These are phyloP conservation scores for Crossaster papposus DNA, from an alignment of 53 echinoderm and acorn worm genomes.

Conservation along the genomic window DNA sequence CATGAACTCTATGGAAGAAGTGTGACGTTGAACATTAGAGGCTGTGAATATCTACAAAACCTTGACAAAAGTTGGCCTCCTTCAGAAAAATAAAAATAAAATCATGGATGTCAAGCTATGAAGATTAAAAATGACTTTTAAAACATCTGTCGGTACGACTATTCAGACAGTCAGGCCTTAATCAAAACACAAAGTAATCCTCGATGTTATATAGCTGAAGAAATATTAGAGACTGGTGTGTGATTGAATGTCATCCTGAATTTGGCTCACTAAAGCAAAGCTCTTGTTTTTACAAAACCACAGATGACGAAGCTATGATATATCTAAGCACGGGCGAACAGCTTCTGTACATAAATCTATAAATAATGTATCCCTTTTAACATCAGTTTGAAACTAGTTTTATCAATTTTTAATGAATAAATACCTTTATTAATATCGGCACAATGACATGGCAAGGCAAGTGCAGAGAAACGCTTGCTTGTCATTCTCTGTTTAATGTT, in stretches of 20 bases:
- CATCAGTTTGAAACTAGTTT: slow-evolving; percentile 35
- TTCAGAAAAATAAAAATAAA: background rate
- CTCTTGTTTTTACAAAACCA: background rate
- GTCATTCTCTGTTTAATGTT: background rate
- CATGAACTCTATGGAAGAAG: background rate
- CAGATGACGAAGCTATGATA: background rate
- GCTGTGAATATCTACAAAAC: background rate
- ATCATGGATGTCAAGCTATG: background rate
- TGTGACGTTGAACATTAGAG: background rate
- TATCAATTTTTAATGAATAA: slow-evolving; percentile 48
- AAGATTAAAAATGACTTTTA: background rate
- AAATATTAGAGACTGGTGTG: background rate
- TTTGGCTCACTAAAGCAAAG: background rate
- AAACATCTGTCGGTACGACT: background rate
- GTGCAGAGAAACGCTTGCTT: background rate
- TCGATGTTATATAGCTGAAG: background rate
- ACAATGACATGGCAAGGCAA: slow-evolving; percentile 21
- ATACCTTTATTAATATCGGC: slow-evolving; percentile 29
- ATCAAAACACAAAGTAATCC: background rate
- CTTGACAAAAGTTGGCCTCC: background rate
- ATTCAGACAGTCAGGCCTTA: background rate
- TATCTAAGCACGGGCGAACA: background rate
- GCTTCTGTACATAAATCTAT: slow-evolving; percentile 45
- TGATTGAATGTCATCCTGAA: background rate
- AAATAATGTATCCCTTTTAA: slow-evolving; percentile 51